Evolutionary conservation across 2,113 vertebrate species (phyloP), one percentile per base, ranked within the genome.

Genomic region (mouse (Mus musculus)): DNA sequence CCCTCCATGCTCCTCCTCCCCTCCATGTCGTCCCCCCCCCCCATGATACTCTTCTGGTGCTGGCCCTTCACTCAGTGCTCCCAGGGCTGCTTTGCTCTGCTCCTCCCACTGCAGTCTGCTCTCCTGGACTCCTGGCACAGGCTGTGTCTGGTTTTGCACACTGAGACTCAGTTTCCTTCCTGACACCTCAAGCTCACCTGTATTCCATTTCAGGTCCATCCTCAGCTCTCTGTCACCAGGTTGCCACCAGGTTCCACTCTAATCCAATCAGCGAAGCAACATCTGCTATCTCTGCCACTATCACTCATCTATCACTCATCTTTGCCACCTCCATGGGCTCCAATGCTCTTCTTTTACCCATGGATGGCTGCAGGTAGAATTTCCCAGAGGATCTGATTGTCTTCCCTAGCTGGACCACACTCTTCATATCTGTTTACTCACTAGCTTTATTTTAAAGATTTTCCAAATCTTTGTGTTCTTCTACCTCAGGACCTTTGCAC

Each of bases 181-280:
- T n/a, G 30, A 30, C 36, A 42, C 24, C 24, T 71, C 49, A 42
- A 20, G 46, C 36, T 88, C 33, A 63, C 22, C 22, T 2, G 42
- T 1, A 52, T 36, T 33, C 46, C 17, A 82, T 13, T 46, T 54
- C 54, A 22, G 39, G 17, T 42, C 16, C 0, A 1, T 85, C 14
- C 81, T 65, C 59, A 85, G 59, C 59, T 85, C 14, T 16, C 16
- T 12, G 0, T 11, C 54, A 85, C 14, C 49, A 49, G 49, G 7
- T 46, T 36, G 67, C 46, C 19, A 9, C 7, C 10, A 19, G 7
- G 1, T 6, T 14, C 22, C 5, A 0, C 1, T 49, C 56, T 16
- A 63, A 84, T 17, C 54, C 1, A 5, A 42, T 17, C 33, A 72
- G 36, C 4, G 4, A 54, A 80, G 16, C 61, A 22, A 1, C 28